Evolutionary conservation across 1,140 invertebrate species (phyloP).

Genomic region (Bilobella aurantiaca): DNA sequence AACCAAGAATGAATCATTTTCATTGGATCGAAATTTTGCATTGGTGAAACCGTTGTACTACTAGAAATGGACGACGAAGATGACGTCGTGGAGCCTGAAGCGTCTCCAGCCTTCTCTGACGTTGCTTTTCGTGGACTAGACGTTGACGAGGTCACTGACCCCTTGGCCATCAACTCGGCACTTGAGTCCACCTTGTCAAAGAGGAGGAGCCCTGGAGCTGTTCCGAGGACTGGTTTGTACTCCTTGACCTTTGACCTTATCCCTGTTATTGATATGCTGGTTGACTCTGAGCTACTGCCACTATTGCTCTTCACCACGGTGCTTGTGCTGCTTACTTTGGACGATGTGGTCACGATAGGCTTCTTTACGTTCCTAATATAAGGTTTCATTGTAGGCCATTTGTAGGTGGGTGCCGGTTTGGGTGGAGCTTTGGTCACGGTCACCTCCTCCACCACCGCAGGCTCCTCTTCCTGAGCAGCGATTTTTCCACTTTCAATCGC

Average conservation of each 20-base stretch:
- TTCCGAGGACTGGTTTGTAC: slow-evolving; percentile 35
- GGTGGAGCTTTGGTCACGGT: not conserved
- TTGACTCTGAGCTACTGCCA: slow-evolving; percentile 14
- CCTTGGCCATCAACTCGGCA: not conserved
- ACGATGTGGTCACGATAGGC: not conserved
- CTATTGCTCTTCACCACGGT: not conserved
- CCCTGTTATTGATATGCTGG: slow-evolving; percentile 19
- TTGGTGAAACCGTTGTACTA: slow-evolving; percentile 28
- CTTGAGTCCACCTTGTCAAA: slow-evolving; percentile 32
- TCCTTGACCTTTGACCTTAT: slow-evolving; percentile 32
- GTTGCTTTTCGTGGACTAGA: not conserved
- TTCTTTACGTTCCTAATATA: not conserved
- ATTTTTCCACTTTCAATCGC: too few relatives aligned
- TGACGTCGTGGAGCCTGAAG: not conserved
- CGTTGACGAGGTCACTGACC: not conserved
- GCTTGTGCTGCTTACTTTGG: not conserved
- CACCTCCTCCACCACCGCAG: too few relatives aligned
- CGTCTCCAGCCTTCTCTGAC: not conserved
- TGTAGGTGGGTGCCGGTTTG: slow-evolving; percentile 27
- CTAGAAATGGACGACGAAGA: too few relatives aligned
- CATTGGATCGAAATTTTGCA: slow-evolving; percentile 33
- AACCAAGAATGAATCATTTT: slow-evolving; percentile 33
- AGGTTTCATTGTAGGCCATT: slow-evolving; percentile 11
- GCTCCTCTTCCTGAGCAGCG: not conserved
- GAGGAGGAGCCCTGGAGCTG: slow-evolving; percentile 23